Evolutionary conservation across 2,797 vertebrate genomes (phyloP).

Genomic region (Coluber constrictor): DNA sequence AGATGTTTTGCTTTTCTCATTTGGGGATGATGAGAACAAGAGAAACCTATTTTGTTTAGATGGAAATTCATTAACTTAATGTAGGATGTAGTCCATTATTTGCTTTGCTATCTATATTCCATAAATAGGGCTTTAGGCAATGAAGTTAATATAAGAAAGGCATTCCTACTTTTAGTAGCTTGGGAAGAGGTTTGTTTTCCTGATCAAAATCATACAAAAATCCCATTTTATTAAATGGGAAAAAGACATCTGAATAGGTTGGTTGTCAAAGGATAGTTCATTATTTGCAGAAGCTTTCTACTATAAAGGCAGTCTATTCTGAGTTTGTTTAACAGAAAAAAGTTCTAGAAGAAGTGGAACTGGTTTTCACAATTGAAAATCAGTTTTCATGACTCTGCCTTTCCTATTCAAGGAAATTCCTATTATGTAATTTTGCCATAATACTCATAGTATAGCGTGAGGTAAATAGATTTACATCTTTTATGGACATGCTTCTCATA

Average conservation of each 20-base stretch:
- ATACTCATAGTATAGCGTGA: neutral
- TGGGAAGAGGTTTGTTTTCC: neutral
- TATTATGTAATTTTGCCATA: neutral
- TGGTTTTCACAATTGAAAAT: neutral
- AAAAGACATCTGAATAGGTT: neutral
- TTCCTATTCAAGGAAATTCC: neutral
- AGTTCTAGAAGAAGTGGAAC: neutral
- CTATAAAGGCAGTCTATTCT: neutral
- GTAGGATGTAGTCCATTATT: neutral
- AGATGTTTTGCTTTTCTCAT: neutral
- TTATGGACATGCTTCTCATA: neutral
- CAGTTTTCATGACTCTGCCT: neutral
- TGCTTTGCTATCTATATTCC: neutral
- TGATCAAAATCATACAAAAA: neutral
- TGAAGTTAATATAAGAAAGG: conserved; percentile 1
- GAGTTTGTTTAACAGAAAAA: neutral
- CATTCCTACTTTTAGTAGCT: neutral
- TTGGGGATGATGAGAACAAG: neutral
- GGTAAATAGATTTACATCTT: neutral
- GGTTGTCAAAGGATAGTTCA: neutral
- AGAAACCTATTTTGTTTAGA: neutral
- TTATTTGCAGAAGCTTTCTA: neutral
- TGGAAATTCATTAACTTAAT: neutral
- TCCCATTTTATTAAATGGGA: neutral
- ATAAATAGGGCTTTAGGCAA: neutral